Evolutionary conservation across 2,113 vertebrate genomes (phyloP).

Genomic region (Gracilinanus agilis): DNA sequence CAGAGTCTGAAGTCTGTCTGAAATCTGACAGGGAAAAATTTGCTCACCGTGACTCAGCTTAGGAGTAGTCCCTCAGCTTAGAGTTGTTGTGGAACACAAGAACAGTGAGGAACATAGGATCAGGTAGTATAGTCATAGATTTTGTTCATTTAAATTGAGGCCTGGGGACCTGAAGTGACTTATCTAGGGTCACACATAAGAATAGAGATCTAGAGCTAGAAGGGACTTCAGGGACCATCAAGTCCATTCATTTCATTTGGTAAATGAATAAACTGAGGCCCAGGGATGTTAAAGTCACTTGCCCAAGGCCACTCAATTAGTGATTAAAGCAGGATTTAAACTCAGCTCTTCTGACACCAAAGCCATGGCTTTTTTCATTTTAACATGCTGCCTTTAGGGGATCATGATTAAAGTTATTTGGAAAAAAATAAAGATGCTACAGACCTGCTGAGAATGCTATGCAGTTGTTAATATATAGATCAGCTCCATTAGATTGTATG

Average conservation of each 20-base stretch:
- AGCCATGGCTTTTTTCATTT: neutral
- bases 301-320: neutral
- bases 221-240: neutral
- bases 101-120: neutral
- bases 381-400: neutral
- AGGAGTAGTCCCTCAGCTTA: neutral
- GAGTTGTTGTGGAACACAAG: neutral
- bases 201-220: neutral
- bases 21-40: neutral
- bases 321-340: neutral
- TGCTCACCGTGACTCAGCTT: neutral
- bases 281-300: neutral
- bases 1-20: constrained; percentile 4
- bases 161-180: neutral
- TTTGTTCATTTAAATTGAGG: neutral
- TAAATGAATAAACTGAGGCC: neutral
- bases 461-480: neutral
- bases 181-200: neutral
- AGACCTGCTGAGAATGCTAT: neutral
- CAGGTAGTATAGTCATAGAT: neutral
- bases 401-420: neutral
- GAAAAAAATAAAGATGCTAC: neutral
- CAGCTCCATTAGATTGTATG: neutral
- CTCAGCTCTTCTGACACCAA: neutral
- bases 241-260: neutral